Conservation (phyloP, 2,797 vertebrate species). For the Acanthornis magna region DNA sequence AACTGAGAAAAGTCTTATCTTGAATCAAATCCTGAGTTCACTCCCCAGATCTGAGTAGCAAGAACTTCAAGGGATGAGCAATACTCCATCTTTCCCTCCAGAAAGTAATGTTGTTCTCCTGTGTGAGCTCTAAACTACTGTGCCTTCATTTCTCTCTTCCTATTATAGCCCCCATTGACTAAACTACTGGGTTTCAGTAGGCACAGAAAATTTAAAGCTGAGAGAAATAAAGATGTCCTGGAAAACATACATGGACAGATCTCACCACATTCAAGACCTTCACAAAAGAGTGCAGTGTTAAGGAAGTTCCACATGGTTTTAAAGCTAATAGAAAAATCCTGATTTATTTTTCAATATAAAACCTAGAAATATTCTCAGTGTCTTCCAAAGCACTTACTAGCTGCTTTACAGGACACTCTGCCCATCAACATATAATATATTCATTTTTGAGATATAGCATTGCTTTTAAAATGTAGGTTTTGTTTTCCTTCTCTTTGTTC, state of each 20-base stretch:
- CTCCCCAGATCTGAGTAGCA: neutral
- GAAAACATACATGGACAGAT: neutral
- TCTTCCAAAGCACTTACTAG: neutral
- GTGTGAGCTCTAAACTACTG: neutral
- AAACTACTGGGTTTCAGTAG: neutral
- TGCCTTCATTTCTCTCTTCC: neutral
- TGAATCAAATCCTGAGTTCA: neutral
- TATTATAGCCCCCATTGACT: neutral
- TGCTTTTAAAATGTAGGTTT: neutral
- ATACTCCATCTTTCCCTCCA: neutral
- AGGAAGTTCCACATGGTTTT: neutral
- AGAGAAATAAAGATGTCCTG: neutral
- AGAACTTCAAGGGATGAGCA: neutral
- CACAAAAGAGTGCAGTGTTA: neutral
- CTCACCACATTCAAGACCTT: neutral
- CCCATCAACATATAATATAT: neutral
- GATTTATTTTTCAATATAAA: conserved; percentile 1
- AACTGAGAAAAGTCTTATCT: neutral
- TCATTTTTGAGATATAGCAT: neutral
- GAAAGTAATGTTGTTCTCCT: neutral
- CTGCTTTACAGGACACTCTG: neutral
- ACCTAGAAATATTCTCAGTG: neutral
- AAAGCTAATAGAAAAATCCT: neutral
- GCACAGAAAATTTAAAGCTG: neutral
- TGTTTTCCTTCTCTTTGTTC: neutral